Evolutionary conservation across 1,140 invertebrate genomes (phyloP).

Genomic region (Cardiocondyla obscurior): DNA sequence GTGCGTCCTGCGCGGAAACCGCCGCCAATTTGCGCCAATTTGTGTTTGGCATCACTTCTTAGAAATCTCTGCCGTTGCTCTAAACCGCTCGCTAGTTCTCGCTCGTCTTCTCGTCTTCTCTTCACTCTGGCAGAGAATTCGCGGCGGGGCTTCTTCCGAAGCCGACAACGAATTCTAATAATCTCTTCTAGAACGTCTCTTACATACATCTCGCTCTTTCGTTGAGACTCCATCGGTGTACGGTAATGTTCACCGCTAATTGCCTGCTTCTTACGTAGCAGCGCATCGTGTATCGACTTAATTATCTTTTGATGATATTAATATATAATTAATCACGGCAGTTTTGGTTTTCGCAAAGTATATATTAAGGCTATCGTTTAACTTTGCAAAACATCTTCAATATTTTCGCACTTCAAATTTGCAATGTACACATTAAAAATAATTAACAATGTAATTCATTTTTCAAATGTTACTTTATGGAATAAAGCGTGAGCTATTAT

Average conservation of each 20-base stretch:
- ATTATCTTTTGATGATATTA: constrained; percentile 28
- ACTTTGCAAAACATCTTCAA: background rate
- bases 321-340: constrained; percentile 9
- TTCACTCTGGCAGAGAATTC: constrained; percentile 5
- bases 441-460: background rate
- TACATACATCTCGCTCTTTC: background rate
- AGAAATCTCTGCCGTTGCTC: constrained; percentile 75
- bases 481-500: background rate
- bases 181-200: constrained; percentile 8
- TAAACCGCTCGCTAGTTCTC: constrained; percentile 36
- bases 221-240: background rate
- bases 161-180: background rate
- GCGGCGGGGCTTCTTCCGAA: constrained; percentile 2
- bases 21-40: constrained; percentile 82
- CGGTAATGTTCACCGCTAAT: constrained; percentile 27
- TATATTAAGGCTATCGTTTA: background rate
- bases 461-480: background rate
- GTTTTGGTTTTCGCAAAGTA: background rate
- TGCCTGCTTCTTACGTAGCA: background rate
- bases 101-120: constrained; percentile 12
- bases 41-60: constrained; percentile 80
- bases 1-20: constrained; percentile 75
- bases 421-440: background rate
- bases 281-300: background rate
- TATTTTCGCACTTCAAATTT: background rate